Evolutionary conservation across 2,797 vertebrate species (phyloP), one percentile per base, ranked within the genome.

Genomic region (Acanthiza pusilla): DNA sequence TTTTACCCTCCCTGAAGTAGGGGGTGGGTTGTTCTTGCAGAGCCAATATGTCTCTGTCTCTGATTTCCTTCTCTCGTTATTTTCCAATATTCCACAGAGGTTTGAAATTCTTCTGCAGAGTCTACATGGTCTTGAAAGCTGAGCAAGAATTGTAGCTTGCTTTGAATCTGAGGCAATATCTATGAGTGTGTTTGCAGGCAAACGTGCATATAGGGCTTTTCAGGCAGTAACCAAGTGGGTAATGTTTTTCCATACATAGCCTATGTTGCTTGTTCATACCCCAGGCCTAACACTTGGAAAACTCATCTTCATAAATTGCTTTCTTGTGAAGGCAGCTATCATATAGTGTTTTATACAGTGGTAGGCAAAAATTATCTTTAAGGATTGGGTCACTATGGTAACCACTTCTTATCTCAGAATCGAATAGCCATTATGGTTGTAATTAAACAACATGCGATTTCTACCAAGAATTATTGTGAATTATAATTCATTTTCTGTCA

Each of bases 361-460:
- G 42, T 93, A 85, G 88, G 53, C 54, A 91, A 89, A 89, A 94
- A 86, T 77, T 94, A 74, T 95, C 94, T 95, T 85, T 91, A 96
- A 96, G 88, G 77, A 75, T 21, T 90, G 71, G 61, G 58, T 97
- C 97, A 92, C 97, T 96, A 96, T 96, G 93, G 97, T 75, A 97
- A 97, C 97, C 61, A 42, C 83, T 90, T 94, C 68, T 95, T 89
- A 91, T 86, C 77, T 93, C 81, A 73, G 83, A 93, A 96, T 92
- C 93, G 94, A 93, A 96, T 70, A 90, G 54, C 12, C 0, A 1
- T 74, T 89, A 57, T 55, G 75, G 79, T 88, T 63, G 53, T 77
- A 92, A 94, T 93, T 94, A 88, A 79, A 88, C 70, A 89, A 86
- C 45, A 40, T 55, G 50, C 94, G 74, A 86, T 95, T 94, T 92